Evolutionary conservation across 1,140 invertebrate genomes (phyloP).

Genomic region (Neotoxoptera formosana): DNA sequence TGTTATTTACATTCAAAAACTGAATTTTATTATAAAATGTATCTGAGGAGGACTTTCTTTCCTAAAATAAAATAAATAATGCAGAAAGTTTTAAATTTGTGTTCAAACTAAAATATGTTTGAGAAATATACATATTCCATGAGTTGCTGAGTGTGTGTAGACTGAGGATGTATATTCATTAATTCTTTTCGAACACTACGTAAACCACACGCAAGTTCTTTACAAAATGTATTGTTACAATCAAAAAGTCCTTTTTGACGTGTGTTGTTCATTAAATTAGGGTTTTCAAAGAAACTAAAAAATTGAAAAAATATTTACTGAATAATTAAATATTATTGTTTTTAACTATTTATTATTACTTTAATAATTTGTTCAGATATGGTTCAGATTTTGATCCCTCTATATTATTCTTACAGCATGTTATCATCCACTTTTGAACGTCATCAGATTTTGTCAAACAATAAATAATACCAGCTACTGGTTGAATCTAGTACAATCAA

Average conservation of each 20-base stretch:
- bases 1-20: slow-evolving; percentile 2
- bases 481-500: slow-evolving; percentile 32
- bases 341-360: slow-evolving; percentile 7
- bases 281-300: slow-evolving; percentile 48
- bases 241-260: slow-evolving; percentile 47
- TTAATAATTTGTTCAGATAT: slow-evolving; percentile 27
- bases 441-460: slow-evolving; percentile 33
- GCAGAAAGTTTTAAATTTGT: neutral
- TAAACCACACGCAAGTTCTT: slow-evolving; percentile 44
- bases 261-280: neutral
- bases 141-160: neutral
- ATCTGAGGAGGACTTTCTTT: neutral
- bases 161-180: slow-evolving; percentile 2
- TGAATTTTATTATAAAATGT: slow-evolving; percentile 26
- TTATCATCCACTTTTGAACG: slow-evolving; percentile 41
- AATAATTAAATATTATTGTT: neutral
- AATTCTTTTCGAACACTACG: slow-evolving; percentile 51
- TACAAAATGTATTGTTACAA: slow-evolving; percentile 15
- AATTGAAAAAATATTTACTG: neutral
- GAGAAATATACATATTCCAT: slow-evolving; percentile 32
- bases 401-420: neutral
- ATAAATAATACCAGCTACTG: slow-evolving; percentile 45
- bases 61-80: slow-evolving; percentile 26
- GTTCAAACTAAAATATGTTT: neutral
- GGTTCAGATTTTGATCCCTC: neutral